A percentile compares a stretch with the other conserved stretches of the same genome.
Evolutionary conservation across 2,113 vertebrate species (phyloP).

Genomic region (Phalacrocorax brasilianus): DNA sequence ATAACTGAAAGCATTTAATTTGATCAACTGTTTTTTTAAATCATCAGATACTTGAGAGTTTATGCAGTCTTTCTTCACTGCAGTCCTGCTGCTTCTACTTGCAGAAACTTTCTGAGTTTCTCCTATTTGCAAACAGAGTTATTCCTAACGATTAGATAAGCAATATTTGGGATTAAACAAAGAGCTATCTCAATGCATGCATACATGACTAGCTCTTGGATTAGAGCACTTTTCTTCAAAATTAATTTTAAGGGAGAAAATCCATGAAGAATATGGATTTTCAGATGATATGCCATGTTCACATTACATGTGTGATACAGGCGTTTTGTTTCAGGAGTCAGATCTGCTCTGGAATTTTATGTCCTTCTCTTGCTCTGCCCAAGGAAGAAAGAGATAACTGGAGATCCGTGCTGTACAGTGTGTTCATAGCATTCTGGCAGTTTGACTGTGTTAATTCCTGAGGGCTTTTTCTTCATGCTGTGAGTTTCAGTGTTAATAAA

Average conservation of each 20-base stretch:
- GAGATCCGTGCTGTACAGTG: neutral
- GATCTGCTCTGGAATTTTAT: neutral
- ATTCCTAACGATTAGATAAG: neutral
- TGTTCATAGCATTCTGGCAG: neutral
- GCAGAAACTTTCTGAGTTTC: neutral
- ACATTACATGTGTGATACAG: neutral
- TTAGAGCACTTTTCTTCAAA: neutral
- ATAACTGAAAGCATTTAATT: neutral
- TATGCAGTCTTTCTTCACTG: neutral
- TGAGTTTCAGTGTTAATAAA: conserved; percentile 18
- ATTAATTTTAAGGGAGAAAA: neutral
- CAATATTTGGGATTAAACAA: neutral
- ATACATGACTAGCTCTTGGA: neutral
- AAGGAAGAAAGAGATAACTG: neutral
- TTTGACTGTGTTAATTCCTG: neutral
- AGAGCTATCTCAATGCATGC: neutral
- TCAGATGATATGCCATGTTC: neutral
- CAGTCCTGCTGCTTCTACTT: neutral
- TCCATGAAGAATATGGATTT: neutral
- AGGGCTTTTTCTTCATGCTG: conserved; percentile 3
- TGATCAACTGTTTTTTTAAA: neutral
- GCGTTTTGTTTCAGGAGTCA: neutral
- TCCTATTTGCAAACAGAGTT: neutral
- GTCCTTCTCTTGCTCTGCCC: neutral
- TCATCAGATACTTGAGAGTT: neutral